A percentile compares a stretch with the other conserved stretches of the same genome.
Conservation (phyloP, 2,888 invertebrate genomes). For the Mellilla xanthometata region DNA sequence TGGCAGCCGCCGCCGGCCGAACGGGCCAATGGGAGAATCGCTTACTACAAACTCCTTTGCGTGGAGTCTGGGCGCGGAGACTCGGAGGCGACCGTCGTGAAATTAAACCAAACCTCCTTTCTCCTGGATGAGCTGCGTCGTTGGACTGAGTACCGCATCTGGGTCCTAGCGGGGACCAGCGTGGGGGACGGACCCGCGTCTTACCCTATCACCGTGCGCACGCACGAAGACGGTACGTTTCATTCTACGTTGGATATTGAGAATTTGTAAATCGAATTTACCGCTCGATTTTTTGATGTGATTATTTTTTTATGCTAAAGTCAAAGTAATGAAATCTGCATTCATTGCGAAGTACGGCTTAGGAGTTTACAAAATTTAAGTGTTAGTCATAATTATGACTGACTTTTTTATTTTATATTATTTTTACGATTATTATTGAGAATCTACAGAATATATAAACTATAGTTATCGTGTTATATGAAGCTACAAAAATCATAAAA, state of each 20-base stretch:
- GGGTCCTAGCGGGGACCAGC: conserved; percentile 97
- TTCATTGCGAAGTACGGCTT: too few relatives aligned
- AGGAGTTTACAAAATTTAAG: too few relatives aligned
- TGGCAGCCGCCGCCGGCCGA: conserved; percentile 97
- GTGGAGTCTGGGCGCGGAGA: conserved; percentile 93
- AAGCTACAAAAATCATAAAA: conserved; percentile 57
- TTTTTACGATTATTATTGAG: too few relatives aligned
- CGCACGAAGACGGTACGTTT: conserved; percentile 99
- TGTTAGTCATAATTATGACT: too few relatives aligned
- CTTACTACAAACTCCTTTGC: conserved; percentile 96
- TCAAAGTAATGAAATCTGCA: too few relatives aligned
- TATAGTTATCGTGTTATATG: too few relatives aligned
- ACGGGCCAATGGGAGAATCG: conserved; percentile 95
- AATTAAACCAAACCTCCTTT: conserved; percentile 90
- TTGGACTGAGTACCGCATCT: conserved; percentile 98
- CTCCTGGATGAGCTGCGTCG: conserved; percentile 94
- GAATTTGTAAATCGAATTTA: conserved; percentile 17
- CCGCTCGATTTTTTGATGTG: conserved; percentile 50
- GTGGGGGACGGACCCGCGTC: conserved; percentile 98
- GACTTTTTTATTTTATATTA: too few relatives aligned
- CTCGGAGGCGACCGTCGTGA: conserved; percentile 91
- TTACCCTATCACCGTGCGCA: conserved; percentile 95
- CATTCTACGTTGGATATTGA: conserved; percentile 28
- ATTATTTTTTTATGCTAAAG: background rate
- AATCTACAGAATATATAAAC: too few relatives aligned